Conservation (phyloP, 2,113 vertebrate species). For the Engraulis encrasicolus region DNA sequence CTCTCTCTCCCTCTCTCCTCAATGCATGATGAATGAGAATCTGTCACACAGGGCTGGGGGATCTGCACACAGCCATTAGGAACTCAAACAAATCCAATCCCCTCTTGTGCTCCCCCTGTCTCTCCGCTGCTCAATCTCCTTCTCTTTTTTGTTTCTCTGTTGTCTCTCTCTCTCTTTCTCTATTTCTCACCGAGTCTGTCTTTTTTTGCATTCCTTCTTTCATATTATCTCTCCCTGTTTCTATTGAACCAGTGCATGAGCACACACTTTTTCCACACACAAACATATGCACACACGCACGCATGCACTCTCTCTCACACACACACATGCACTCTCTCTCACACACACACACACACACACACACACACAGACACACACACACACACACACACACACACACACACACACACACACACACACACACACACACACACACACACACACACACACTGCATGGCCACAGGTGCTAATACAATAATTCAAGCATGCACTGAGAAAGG, state of each 20-base stretch:
- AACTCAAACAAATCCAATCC: conserved; percentile 52
- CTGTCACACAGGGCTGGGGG: conserved; percentile 64
- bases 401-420: too few species aligned
- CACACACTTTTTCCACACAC: conserved; percentile 1
- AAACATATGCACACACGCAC: conserved; percentile 19
- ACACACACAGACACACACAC: conserved; percentile 19
- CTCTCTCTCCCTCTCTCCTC: conserved; percentile 60
- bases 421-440: conserved; percentile 19
- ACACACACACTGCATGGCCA: too few species aligned
- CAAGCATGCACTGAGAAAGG: conserved; percentile 1
- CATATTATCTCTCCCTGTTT: not conserved
- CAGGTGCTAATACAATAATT: conserved; percentile 2
- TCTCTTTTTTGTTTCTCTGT: not conserved
- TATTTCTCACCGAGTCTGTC: not conserved
- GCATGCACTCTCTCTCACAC: not conserved
- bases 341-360: too few species aligned
- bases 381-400: not conserved
- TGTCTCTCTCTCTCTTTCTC: not conserved
- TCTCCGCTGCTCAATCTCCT: not conserved
- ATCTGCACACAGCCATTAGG: conserved; percentile 60
- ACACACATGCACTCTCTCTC: too few species aligned
- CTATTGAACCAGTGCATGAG: not conserved
- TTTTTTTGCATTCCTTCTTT: not conserved
- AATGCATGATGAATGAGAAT: conserved; percentile 70
- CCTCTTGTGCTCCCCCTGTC: not conserved